A percentile compares a stretch with the other conserved stretches of the same genome.
Evolutionary conservation across 1,140 invertebrate species (phyloP).

Genomic region (Drosophila quadrilineata): DNA sequence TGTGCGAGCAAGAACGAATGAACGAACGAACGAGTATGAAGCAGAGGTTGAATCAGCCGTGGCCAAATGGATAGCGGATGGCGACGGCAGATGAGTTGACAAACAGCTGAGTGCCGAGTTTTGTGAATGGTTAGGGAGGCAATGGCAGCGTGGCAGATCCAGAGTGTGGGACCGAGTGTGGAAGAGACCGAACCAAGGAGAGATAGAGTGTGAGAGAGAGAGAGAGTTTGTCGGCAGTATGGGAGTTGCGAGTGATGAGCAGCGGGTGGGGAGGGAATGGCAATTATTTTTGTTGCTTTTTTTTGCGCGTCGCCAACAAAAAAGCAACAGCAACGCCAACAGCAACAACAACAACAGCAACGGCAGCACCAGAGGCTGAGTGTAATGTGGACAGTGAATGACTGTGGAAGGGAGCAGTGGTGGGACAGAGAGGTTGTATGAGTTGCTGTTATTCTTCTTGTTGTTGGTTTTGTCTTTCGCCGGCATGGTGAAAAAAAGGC

Average conservation of each 20-base stretch:
- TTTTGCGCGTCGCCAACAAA: conserved; percentile 51
- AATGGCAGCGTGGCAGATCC: background rate
- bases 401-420: background rate
- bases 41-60: conserved; percentile 47
- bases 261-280: conserved; percentile 23
- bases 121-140: conserved; percentile 69
- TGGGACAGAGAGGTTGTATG: background rate
- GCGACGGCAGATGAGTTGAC: conserved; percentile 76
- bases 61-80: conserved; percentile 58
- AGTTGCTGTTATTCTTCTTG: conserved; percentile 39
- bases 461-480: conserved; percentile 72
- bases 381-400: conserved; percentile 2
- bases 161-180: background rate
- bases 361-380: conserved; percentile 15
- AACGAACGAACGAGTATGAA: too few relatives aligned
- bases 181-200: background rate
- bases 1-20: too few relatives aligned
- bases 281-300: conserved; percentile 78
- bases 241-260: background rate
- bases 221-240: conserved; percentile 13
- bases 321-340: conserved; percentile 36
- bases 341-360: conserved; percentile 18
- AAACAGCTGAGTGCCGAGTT: conserved; percentile 77
- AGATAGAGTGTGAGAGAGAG: conserved; percentile 4
- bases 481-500: conserved; percentile 74